Conservation (phyloP, 35 echinoderm and acorn worm genomes). For the Patiria miniata region DNA sequence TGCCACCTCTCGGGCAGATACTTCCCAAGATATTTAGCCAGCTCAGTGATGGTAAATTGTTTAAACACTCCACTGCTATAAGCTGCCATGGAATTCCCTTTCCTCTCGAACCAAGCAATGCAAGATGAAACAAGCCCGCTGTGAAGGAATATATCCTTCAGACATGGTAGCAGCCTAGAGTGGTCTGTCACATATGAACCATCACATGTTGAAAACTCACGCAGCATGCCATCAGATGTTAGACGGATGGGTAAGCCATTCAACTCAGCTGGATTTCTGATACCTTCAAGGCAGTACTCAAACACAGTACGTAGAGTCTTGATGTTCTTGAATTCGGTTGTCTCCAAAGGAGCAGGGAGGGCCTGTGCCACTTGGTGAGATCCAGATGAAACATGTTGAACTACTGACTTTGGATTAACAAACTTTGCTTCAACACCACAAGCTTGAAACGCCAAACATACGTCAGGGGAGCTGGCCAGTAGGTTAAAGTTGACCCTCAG, state of each 20-base stretch:
- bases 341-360: neutral
- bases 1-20: constrained; percentile 20
- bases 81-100: neutral
- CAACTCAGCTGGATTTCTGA: neutral
- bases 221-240: constrained; percentile 6
- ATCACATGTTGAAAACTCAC: neutral
- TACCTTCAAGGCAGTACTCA: constrained; percentile 15
- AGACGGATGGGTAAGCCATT: constrained; percentile 30
- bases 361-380: neutral
- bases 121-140: neutral
- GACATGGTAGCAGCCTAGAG: neutral
- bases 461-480: neutral
- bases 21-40: neutral
- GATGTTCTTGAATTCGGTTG: neutral
- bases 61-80: constrained; percentile 31
- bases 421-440: neutral
- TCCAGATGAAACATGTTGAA: neutral
- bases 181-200: neutral
- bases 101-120: neutral
- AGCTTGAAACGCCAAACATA: neutral
- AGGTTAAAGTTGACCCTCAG: constrained; percentile 13
- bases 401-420: neutral
- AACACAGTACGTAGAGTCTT: neutral
- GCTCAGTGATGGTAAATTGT: constrained; percentile 23
- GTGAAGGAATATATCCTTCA: constrained; percentile 22